Percentiles rank a stretch among this genome's conserved stretches.
phyloP scores from a whole-genome alignment of 2,797 vertebrate species.

The Phataginus tetradactyla region DNA sequence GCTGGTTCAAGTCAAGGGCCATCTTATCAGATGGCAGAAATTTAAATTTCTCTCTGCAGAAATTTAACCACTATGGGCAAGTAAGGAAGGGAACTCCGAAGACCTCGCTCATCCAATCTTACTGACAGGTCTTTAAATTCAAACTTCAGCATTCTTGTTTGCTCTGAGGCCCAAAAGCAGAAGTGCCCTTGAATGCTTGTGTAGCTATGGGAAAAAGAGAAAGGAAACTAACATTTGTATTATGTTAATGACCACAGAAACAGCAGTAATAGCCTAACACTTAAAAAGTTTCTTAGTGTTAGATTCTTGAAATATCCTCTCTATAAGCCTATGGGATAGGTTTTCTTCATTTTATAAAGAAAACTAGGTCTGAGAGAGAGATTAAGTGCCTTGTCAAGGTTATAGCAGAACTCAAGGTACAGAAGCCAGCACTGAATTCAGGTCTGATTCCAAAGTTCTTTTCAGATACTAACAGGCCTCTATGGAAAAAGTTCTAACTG shows the following conservation, averaged over 20 bases:
- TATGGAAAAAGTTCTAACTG: neutral
- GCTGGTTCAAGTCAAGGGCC: neutral
- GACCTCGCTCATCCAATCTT: neutral
- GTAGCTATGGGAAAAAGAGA: neutral
- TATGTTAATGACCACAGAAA: neutral
- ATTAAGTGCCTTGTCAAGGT: neutral
- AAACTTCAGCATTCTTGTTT: neutral
- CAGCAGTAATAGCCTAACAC: neutral
- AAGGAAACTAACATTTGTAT: neutral
- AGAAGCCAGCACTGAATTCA: slow-evolving; percentile 31
- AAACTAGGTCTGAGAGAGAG: neutral
- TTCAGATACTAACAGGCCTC: neutral
- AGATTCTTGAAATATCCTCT: neutral
- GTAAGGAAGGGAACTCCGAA: neutral
- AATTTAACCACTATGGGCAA: neutral
- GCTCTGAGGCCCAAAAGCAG: neutral
- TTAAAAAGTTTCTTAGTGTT: neutral
- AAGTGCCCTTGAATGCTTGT: neutral
- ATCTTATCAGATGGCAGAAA: neutral
- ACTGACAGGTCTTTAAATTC: neutral
- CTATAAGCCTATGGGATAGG: neutral
- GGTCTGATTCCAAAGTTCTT: slow-evolving; percentile 23
- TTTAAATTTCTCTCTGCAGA: neutral
- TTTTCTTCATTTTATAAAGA: neutral
- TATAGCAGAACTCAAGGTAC: neutral